phyloP scores from a whole-genome alignment of 2,888 invertebrate genomes.

The Apamea crenata region DNA sequence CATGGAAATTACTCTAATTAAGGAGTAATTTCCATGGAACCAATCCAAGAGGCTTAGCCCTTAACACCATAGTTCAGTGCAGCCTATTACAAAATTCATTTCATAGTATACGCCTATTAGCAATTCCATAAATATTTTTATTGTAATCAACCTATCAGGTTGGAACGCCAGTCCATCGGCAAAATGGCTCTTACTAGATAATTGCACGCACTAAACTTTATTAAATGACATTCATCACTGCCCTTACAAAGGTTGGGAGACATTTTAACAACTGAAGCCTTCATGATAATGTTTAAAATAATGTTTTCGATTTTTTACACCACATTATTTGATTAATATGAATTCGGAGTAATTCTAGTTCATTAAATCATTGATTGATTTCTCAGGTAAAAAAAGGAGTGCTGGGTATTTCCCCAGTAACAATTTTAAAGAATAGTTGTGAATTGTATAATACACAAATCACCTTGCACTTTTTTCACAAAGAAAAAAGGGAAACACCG shows the following conservation, averaged over 20 bases:
- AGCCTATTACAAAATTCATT: conserved; percentile 73
- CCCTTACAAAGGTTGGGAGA: conserved; percentile 62
- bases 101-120: conserved; percentile 70
- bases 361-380: conserved; percentile 9
- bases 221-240: conserved; percentile 81
- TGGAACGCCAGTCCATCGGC: conserved; percentile 78
- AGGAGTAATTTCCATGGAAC: conserved; percentile 22
- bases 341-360: background rate
- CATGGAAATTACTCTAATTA: too few species aligned
- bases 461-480: conserved; percentile 44
- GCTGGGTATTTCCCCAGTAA: conserved; percentile 39
- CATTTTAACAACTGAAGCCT: conserved; percentile 49
- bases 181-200: conserved; percentile 79
- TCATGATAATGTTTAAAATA: conserved; percentile 17
- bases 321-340: background rate
- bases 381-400: conserved; percentile 9
- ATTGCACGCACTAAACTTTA: conserved; percentile 81
- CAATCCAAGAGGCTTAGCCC: conserved; percentile 29
- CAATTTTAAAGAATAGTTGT: conserved; percentile 22
- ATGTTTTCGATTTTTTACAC: conserved; percentile 13
- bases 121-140: conserved; percentile 85
- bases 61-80: conserved; percentile 60
- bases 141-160: conserved; percentile 85
- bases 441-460: conserved; percentile 24
- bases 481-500: conserved; percentile 35